These are phyloP conservation scores for Coccyzus lansbergi DNA, from an alignment of 2,797 vertebrate species.

Conservation along the genomic window DNA sequence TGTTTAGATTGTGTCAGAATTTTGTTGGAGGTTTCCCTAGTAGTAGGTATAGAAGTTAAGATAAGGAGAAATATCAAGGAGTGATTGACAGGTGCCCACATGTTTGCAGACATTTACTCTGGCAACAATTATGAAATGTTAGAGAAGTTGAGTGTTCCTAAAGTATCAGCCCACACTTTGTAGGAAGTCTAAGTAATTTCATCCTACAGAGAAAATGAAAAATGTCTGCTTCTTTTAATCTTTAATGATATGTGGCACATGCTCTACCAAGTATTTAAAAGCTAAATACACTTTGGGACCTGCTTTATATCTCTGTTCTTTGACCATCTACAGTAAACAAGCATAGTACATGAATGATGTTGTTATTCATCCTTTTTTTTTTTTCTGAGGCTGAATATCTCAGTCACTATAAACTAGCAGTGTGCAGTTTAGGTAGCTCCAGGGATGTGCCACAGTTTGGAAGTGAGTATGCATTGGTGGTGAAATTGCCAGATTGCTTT, in stretches of 20 bases:
- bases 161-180: not conserved
- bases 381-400: not conserved
- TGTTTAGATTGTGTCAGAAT: not conserved
- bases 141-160: not conserved
- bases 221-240: not conserved
- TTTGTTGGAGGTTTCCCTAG: not conserved
- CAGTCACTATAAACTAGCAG: not conserved
- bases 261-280: not conserved
- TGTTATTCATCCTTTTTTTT: not conserved
- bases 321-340: not conserved
- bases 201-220: constrained; percentile 22
- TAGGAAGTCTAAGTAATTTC: not conserved
- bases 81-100: not conserved
- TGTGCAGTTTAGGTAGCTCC: not conserved
- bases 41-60: not conserved
- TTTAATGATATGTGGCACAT: not conserved
- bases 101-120: not conserved
- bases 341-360: not conserved
- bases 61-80: not conserved
- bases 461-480: not conserved
- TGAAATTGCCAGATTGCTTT: not conserved
- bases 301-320: not conserved
- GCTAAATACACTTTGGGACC: not conserved
- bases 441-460: not conserved
- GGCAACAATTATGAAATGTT: not conserved